Evolutionary conservation across 2,797 vertebrate genomes (phyloP).

Genomic region (Tragopan temminckii): DNA sequence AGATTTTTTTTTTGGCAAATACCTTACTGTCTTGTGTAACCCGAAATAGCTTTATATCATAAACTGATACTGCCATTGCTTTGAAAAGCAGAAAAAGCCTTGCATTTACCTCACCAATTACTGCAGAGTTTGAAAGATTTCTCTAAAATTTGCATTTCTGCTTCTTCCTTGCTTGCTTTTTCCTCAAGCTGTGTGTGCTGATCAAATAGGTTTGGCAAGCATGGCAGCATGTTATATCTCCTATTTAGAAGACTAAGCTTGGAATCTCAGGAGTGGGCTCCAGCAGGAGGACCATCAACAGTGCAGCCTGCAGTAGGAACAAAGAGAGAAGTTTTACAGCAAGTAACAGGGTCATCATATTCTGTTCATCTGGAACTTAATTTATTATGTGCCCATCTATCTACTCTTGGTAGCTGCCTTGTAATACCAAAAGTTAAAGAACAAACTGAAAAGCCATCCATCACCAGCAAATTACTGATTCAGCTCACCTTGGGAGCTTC

Average conservation of each 20-base stretch:
- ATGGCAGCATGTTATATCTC: background rate
- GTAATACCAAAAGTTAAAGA: conserved; percentile 5
- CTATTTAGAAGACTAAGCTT: background rate
- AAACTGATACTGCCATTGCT: conserved; percentile 51
- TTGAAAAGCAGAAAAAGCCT: conserved; percentile 54
- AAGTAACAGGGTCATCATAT: background rate
- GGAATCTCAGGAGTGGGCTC: background rate
- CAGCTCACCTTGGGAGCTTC: background rate
- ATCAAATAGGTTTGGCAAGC: conserved; percentile 2
- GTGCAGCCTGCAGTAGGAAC: background rate
- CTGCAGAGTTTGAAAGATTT: conserved; percentile 39
- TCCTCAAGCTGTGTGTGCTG: background rate
- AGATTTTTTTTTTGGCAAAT: conserved; percentile 68
- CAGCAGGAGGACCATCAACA: background rate
- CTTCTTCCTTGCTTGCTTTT: conserved; percentile 20
- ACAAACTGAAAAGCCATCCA: background rate
- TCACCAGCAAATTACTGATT: background rate
- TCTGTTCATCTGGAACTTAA: background rate
- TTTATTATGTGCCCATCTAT: background rate
- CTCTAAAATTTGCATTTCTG: conserved; percentile 35
- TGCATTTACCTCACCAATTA: conserved; percentile 49
- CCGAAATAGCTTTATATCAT: conserved; percentile 65
- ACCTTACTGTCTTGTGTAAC: conserved; percentile 56
- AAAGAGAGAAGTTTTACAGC: background rate
- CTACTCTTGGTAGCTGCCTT: background rate